Evolutionary conservation across 2,797 vertebrate genomes (phyloP).

Genomic region (Amphiprion clarkii): DNA sequence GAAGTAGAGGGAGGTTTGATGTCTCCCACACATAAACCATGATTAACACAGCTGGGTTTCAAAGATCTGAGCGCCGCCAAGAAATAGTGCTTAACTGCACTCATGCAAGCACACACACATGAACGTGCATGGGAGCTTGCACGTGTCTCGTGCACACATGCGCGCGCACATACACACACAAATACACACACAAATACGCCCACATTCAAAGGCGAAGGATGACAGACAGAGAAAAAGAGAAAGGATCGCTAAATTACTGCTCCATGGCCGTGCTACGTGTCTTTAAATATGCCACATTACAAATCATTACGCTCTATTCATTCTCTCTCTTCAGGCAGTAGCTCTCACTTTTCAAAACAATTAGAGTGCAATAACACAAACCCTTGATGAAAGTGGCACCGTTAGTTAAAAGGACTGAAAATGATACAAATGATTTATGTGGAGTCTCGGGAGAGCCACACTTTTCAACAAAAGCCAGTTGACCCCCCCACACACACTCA

Average conservation of each 20-base stretch:
- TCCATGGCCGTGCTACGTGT: conserved; percentile 12
- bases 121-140: background rate
- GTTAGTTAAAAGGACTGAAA: conserved; percentile 65
- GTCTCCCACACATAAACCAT: conserved; percentile 79
- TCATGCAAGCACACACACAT: background rate
- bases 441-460: conserved; percentile 43
- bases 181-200: conserved; percentile 19
- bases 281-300: conserved; percentile 72
- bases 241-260: conserved; percentile 44
- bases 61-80: conserved; percentile 66
- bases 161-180: conserved; percentile 4
- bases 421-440: conserved; percentile 72
- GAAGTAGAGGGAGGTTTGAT: conserved; percentile 76
- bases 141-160: too few relatives aligned
- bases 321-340: conserved; percentile 61
- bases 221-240: conserved; percentile 44
- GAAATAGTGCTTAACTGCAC: conserved; percentile 54
- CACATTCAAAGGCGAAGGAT: conserved; percentile 33
- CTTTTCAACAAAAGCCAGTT: conserved; percentile 74
- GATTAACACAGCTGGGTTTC: conserved; percentile 84
- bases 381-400: conserved; percentile 64
- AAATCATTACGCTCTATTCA: conserved; percentile 76
- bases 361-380: conserved; percentile 67
- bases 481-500: conserved; percentile 32
- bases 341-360: conserved; percentile 75